Base-by-base conservation (phyloP, 2,888 invertebrate genomes). In the Drosophila stalkeri region DNA sequence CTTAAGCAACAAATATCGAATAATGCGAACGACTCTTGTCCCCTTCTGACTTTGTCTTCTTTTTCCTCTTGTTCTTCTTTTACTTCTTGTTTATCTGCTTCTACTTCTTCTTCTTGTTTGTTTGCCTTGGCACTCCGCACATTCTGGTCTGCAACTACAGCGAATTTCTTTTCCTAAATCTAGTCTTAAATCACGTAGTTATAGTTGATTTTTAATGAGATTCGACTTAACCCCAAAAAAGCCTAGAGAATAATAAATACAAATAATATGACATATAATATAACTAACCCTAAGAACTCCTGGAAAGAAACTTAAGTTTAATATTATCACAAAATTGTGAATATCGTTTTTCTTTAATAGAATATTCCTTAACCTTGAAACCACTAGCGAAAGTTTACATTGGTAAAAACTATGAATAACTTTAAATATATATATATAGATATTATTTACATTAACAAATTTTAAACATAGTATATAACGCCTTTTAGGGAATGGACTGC, bases 1-100 rank as follows among this genome's bases (percentile, higher is more conserved):
- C 75, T 78, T 71, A 62, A 71, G 64, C 77, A 66, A 75, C 51
- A 70, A 77, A 63, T 65, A 64, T 73, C 51, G 39, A 63, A 69
- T 63, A 69, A 64, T 75, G 69, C 74, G 56, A 71, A 62, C 52
- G 31, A 44, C 55, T 59, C 59, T 71, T 65, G 49, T 71, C n/a
- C 49, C 55, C 39, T 62, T 51, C 43, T 43, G 35, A 59, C 55
- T 55, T 59, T 37, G 12, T 47, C 44, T 52, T 47, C 33, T 37
- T 49, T 39, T 54, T 33, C 23, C 41, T 20, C 55, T 31, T 31
- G 12, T 8, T 9, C 59, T n/a, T 47, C 35, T 44, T 59, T 9
- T 39, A 11, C 14, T 49, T 11, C 43, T 41, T 59, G 33, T 33
- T 23, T 60, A 27, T 44, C 31, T 63, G 33, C 31, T n/a, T 41